Percentiles rank a stretch among this genome's conserved stretches.
Evolutionary conservation across 2,113 vertebrate species (phyloP).

Genomic region (Xyrauchen texanus): DNA sequence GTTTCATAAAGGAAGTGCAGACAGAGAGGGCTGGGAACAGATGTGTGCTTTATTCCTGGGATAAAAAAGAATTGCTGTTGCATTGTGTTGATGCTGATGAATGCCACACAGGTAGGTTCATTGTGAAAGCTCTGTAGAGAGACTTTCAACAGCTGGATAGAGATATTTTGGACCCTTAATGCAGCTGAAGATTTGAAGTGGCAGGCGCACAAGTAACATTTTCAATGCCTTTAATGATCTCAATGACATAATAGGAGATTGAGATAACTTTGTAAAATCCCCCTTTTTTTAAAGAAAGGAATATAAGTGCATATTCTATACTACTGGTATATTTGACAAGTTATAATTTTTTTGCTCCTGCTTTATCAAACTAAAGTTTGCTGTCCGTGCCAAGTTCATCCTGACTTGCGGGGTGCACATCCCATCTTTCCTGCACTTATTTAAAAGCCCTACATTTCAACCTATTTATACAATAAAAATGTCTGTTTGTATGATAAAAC

Average conservation of each 20-base stretch:
- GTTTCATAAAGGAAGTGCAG: slow-evolving; percentile 46
- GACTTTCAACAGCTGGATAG: slow-evolving; percentile 35
- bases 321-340: not conserved
- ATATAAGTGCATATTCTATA: not conserved
- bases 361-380: not conserved
- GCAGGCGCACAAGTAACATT: slow-evolving; percentile 23
- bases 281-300: not conserved
- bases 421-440: not conserved
- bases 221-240: slow-evolving; percentile 18
- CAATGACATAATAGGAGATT: not conserved
- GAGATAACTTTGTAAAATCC: not conserved
- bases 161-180: slow-evolving; percentile 52
- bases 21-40: slow-evolving; percentile 46
- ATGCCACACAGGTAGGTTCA: slow-evolving; percentile 56
- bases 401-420: not conserved
- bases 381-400: too few relatives aligned
- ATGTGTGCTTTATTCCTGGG: slow-evolving; percentile 49
- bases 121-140: slow-evolving; percentile 35
- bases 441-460: slow-evolving; percentile 1
- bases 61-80: slow-evolving; percentile 39
- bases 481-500: slow-evolving; percentile 35
- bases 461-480: slow-evolving; percentile 34
- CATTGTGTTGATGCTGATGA: slow-evolving; percentile 54
- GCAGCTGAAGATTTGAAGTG: not conserved
- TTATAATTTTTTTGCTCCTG: not conserved